These are phyloP conservation scores for Drosophila sechellia DNA, from an alignment of 1,140 invertebrate species.

Conservation along the genomic window DNA sequence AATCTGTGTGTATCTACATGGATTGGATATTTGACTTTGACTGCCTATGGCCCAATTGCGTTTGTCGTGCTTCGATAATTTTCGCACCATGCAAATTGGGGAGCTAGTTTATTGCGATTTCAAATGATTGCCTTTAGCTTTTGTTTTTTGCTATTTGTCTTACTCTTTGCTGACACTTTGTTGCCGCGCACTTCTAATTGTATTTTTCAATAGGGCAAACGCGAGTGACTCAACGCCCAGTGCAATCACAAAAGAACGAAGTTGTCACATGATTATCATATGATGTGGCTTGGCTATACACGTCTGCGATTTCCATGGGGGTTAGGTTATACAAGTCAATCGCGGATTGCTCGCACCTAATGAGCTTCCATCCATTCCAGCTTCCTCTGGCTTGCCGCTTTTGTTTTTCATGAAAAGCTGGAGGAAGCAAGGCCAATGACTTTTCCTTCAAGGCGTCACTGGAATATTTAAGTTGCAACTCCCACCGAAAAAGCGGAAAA, in stretches of 20 bases:
- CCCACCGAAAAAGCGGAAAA: constrained; percentile 15
- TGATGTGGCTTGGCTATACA: constrained; percentile 23
- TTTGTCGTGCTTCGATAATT: constrained; percentile 65
- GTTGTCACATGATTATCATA: constrained; percentile 78
- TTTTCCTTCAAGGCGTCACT: constrained; percentile 27
- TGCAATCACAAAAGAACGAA: constrained; percentile 25
- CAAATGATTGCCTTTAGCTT: constrained; percentile 36
- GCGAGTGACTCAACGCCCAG: constrained; percentile 56
- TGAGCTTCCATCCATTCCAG: constrained; percentile 12
- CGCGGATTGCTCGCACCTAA: constrained; percentile 23
- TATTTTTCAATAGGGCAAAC: constrained; percentile 49
- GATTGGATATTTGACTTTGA: constrained; percentile 9
- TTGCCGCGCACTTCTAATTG: constrained; percentile 55
- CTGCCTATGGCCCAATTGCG: constrained; percentile 63
- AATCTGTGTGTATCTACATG: constrained; percentile 13
- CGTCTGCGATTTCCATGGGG: constrained; percentile 18
- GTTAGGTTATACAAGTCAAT: constrained; percentile 32
- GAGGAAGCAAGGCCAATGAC: constrained; percentile 74
- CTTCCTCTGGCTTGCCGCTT: not conserved
- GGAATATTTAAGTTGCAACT: constrained; percentile 42
- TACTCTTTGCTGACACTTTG: constrained; percentile 20
- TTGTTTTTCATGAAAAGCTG: not conserved
- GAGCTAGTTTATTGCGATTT: constrained; percentile 64
- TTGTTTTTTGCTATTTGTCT: constrained; percentile 11
- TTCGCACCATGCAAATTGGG: constrained; percentile 69